Evolutionary conservation across 2,888 invertebrate genomes (phyloP).

Genomic region (Macrophya annulata): DNA sequence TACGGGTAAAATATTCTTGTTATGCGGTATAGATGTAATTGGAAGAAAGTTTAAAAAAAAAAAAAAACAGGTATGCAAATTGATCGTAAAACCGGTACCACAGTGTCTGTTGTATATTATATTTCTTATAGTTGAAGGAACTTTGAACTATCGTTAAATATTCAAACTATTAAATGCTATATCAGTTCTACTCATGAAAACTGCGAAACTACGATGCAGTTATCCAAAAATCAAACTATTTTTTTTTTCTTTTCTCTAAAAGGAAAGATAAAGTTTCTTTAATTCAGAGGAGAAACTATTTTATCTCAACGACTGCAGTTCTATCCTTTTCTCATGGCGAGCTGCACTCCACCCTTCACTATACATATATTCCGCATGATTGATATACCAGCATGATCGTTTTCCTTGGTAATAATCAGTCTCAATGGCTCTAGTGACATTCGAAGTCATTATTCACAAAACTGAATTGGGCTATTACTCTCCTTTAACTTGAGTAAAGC

Average conservation of each 20-base stretch:
- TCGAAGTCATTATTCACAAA: slow-evolving; percentile 45
- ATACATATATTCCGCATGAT: slow-evolving; percentile 27
- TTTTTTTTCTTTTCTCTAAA: background rate
- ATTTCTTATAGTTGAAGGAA: background rate
- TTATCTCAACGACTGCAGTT: background rate
- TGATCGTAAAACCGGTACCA: slow-evolving; percentile 3
- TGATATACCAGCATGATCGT: slow-evolving; percentile 24
- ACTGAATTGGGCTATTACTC: slow-evolving; percentile 5
- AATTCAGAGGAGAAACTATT: background rate
- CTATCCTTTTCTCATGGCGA: background rate
- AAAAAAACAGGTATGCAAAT: slow-evolving; percentile 45
- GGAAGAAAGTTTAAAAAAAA: slow-evolving; percentile 37
- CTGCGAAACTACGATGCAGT: slow-evolving; percentile 1
- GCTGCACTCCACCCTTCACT: background rate
- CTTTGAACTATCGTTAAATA: slow-evolving; percentile 30
- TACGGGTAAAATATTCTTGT: background rate
- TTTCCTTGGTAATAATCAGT: slow-evolving; percentile 36
- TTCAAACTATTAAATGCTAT: slow-evolving; percentile 14
- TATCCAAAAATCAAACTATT: background rate
- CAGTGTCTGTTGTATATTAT: background rate
- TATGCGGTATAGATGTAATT: background rate
- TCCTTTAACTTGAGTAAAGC: slow-evolving; percentile 10
- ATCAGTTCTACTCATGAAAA: background rate
- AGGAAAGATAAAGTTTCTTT: background rate
- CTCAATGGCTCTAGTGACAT: slow-evolving; percentile 18